Base-by-base conservation (phyloP, 2,113 vertebrate genomes). In the Paramormyrops kingsleyae region DNA sequence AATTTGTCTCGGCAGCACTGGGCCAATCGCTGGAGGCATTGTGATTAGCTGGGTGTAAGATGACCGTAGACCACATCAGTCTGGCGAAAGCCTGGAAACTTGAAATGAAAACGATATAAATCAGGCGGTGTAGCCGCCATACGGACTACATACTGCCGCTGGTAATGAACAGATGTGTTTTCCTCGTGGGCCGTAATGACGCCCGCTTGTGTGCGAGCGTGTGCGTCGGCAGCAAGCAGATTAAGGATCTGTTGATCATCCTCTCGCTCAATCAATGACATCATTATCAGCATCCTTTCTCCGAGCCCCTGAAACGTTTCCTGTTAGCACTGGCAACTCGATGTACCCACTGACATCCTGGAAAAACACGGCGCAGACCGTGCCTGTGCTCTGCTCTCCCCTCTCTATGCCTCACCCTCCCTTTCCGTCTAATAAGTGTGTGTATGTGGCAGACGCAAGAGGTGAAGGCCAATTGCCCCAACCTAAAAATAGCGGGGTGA, bases 401-500 rank as follows among this genome's bases (percentile, higher is more conserved):
- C 24, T 42, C 80, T 24, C 17, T 9, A 13, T 12, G 9, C 83
- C 83, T 84, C 6, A 47, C 35, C 15, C 27, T 66, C n/a, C n/a
- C 24, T 77, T 31, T 19, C 70, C 39, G 9, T 31, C 74, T 39
- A 42, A 80, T 42, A 42, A 84, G 21, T 21, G 21, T 46, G 49
- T 52, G 84, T 15, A n/a, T 53, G 85, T 42, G 85, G 85, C 31
- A 53, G 27, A n/a, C 31, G 6, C 27, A 10, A 21, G 49, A 27
- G 85, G n/a, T 47, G 49, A 87, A 19, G 50, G 85, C 85, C 85
- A 87, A 53, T 87, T 56, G 85, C 50, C 5, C 50, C 49, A 19
- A 50, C n/a, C 50, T 53, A 27, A 56, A 87, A 56, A 87, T 87
- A 87, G 85, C 85, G 8, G 15, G 85, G n/a, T 87, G 85, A 39